Evolutionary conservation across 2,888 invertebrate species (phyloP).

Genomic region (Epirrita christyi): DNA sequence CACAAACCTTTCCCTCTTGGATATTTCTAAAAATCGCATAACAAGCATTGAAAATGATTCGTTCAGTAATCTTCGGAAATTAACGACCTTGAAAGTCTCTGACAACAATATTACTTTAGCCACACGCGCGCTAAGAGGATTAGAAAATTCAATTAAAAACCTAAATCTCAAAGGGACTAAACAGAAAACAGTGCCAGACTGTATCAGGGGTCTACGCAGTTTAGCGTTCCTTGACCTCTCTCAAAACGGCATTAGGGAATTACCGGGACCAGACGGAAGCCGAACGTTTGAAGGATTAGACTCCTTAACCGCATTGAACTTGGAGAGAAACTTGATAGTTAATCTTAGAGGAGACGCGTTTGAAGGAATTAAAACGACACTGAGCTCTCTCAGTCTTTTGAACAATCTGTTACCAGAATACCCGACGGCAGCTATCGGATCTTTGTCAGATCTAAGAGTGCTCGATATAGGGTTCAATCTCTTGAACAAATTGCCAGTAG

Average conservation of each 20-base stretch:
- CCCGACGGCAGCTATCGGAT: constrained; percentile 91
- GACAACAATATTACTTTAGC: constrained; percentile 94
- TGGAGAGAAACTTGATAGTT: constrained; percentile 95
- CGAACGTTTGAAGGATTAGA: constrained; percentile 91
- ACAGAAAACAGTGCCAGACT: constrained; percentile 91
- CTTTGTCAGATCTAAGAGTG: constrained; percentile 92
- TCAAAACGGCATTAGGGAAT: constrained; percentile 93
- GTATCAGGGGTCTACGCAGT: constrained; percentile 90
- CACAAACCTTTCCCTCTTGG: constrained; percentile 90
- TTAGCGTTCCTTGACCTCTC: constrained; percentile 95
- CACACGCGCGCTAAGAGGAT: constrained; percentile 89
- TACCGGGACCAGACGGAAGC: constrained; percentile 89
- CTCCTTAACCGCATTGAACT: constrained; percentile 93
- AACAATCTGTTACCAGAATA: constrained; percentile 96
- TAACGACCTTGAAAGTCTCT: constrained; percentile 93
- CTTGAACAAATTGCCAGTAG: constrained; percentile 90
- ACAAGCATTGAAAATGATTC: constrained; percentile 89
- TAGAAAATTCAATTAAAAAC: constrained; percentile 93
- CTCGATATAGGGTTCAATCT: constrained; percentile 97
- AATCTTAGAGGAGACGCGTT: constrained; percentile 91
- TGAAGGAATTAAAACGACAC: constrained; percentile 90
- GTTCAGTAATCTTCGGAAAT: constrained; percentile 88
- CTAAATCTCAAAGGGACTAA: constrained; percentile 94
- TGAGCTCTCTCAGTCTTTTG: constrained; percentile 94
- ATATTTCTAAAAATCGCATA: constrained; percentile 93